phyloP scores from a whole-genome alignment of 2,797 vertebrate species.

The Notoglanidium macrostoma region DNA sequence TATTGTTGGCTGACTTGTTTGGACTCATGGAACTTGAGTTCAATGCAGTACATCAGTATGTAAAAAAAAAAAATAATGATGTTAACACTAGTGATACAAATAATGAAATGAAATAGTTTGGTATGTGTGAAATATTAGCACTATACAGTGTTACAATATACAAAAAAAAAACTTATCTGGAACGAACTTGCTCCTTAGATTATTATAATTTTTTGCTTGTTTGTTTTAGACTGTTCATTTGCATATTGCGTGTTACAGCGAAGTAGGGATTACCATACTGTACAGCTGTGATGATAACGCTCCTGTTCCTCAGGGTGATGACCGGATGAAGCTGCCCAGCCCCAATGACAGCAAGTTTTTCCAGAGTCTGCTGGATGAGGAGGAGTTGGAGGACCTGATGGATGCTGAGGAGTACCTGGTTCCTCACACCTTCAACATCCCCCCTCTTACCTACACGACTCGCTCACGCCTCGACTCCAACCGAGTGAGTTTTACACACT shows the following conservation, averaged over 20 bases:
- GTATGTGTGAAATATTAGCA: too few relatives aligned
- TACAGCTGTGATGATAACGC: not conserved
- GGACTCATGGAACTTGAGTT: not conserved
- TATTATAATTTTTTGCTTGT: not conserved
- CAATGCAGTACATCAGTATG: not conserved
- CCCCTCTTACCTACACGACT: slow-evolving; percentile 90
- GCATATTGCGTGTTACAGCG: not conserved
- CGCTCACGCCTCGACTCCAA: slow-evolving; percentile 89
- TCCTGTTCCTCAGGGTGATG: slow-evolving; percentile 82
- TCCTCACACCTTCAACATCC: slow-evolving; percentile 90
- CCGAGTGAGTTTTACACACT: slow-evolving; percentile 76
- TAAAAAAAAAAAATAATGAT: too few relatives aligned
- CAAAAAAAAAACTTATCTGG: not conserved
- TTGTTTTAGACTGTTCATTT: not conserved
- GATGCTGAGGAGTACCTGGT: slow-evolving; percentile 98
- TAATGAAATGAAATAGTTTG: too few relatives aligned
- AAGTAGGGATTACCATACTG: not conserved
- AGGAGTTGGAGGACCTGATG: slow-evolving; percentile 96
- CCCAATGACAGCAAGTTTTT: slow-evolving; percentile 99
- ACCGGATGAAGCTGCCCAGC: slow-evolving; percentile 96
- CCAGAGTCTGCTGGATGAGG: slow-evolving; percentile 95
- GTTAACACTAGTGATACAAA: not conserved
- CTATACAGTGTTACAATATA: too few relatives aligned
- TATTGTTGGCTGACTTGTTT: not conserved
- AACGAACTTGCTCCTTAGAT: not conserved